Conservation (phyloP, 1,140 invertebrate genomes). For the Colletes latitarsis region DNA sequence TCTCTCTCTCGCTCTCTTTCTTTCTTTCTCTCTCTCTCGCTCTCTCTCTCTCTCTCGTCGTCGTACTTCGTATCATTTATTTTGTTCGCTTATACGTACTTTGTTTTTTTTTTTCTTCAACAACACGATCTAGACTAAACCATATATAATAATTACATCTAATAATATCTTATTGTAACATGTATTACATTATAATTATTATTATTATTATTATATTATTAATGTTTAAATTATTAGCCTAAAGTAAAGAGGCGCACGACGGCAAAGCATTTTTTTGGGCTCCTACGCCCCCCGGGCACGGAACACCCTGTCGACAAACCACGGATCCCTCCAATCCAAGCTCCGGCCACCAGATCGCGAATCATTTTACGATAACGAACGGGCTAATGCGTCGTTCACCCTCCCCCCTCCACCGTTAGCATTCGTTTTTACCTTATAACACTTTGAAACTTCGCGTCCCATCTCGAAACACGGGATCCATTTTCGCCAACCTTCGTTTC, state of each 20-base stretch:
- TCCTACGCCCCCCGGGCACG: slow-evolving; percentile 77
- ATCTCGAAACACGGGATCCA: slow-evolving; percentile 46
- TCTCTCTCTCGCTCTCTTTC: slow-evolving; percentile 4
- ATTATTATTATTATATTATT: slow-evolving; percentile 77
- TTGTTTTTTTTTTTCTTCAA: slow-evolving; percentile 80
- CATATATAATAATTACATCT: slow-evolving; percentile 82
- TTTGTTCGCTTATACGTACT: slow-evolving; percentile 76
- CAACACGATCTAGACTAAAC: slow-evolving; percentile 82
- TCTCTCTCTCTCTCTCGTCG: slow-evolving; percentile 38
- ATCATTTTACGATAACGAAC: slow-evolving; percentile 25
- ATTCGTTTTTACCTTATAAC: background rate
- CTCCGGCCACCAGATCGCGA: slow-evolving; percentile 18
- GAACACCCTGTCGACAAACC: slow-evolving; percentile 79
- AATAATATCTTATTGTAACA: slow-evolving; percentile 82
- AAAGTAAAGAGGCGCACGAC: slow-evolving; percentile 81
- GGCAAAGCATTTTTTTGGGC: slow-evolving; percentile 79
- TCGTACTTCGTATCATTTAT: slow-evolving; percentile 53
- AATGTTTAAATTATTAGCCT: slow-evolving; percentile 81
- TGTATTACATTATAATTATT: slow-evolving; percentile 80
- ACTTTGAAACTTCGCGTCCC: slow-evolving; percentile 7
- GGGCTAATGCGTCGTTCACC: slow-evolving; percentile 14
- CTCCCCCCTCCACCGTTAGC: background rate
- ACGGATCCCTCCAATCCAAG: slow-evolving; percentile 56
- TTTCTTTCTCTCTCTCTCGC: background rate
- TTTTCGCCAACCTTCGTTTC: slow-evolving; percentile 20